A percentile compares a stretch with the other conserved stretches of the same genome.
Evolutionary conservation across 2,888 invertebrate species (phyloP).

Genomic region (Serrognathus titanus): DNA sequence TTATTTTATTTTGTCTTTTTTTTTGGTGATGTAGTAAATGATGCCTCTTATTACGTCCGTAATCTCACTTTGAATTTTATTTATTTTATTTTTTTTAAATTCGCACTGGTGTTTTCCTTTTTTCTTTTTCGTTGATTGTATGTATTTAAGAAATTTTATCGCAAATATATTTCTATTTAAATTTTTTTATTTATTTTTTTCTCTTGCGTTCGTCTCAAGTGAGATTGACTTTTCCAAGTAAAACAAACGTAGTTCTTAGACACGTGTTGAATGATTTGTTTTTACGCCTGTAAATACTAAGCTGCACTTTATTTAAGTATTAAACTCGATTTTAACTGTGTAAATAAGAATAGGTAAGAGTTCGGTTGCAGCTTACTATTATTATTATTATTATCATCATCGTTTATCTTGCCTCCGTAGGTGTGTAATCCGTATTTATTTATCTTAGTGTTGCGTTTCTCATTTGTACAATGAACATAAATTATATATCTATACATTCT

Average conservation of each 20-base stretch:
- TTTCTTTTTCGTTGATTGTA: slow-evolving; percentile 37
- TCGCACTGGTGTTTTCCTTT: slow-evolving; percentile 12
- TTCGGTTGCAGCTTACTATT: slow-evolving; percentile 21
- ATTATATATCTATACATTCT: slow-evolving; percentile 26
- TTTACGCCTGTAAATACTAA: slow-evolving; percentile 25
- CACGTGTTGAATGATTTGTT: slow-evolving; percentile 19
- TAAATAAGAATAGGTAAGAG: slow-evolving; percentile 15
- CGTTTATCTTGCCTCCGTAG: slow-evolving; percentile 41
- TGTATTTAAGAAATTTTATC: slow-evolving; percentile 45
- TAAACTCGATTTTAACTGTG: slow-evolving; percentile 18
- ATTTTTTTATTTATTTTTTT: slow-evolving; percentile 18
- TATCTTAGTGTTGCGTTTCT: slow-evolving; percentile 25
- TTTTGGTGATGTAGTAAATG: background rate
- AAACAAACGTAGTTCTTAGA: slow-evolving; percentile 17
- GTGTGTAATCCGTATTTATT: slow-evolving; percentile 26
- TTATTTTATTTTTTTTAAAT: slow-evolving; percentile 20
- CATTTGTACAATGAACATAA: slow-evolving; percentile 32
- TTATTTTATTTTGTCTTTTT: too few relatives aligned
- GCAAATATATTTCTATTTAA: slow-evolving; percentile 44
- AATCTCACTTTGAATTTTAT: slow-evolving; percentile 25
- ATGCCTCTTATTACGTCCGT: slow-evolving; percentile 31
- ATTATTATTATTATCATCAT: too few relatives aligned
- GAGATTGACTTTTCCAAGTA: slow-evolving; percentile 2
- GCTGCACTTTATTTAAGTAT: slow-evolving; percentile 16
- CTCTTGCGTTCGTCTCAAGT: slow-evolving; percentile 9